Percentiles rank a stretch among this genome's conserved stretches.
Evolutionary conservation across 2,888 invertebrate species (phyloP).

Genomic region (Spodoptera littoralis): DNA sequence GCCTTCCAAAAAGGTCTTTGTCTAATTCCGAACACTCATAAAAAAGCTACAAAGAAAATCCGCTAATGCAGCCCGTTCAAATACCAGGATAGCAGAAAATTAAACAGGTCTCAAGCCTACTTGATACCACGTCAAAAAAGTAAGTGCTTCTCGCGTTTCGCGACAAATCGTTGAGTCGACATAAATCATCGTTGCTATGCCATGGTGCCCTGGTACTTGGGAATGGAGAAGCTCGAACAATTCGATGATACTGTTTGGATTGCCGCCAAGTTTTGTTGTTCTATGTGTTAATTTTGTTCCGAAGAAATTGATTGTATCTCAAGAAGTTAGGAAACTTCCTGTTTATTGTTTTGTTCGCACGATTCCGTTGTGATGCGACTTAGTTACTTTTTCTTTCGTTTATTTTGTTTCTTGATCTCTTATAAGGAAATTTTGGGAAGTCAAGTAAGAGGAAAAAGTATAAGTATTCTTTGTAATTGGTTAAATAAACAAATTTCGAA

Average conservation of each 20-base stretch:
- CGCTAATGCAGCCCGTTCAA: slow-evolving; percentile 29
- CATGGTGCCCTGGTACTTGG: slow-evolving; percentile 35
- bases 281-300: slow-evolving; percentile 49
- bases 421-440: slow-evolving; percentile 2
- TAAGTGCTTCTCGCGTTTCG: slow-evolving; percentile 40
- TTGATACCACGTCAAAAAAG: slow-evolving; percentile 45
- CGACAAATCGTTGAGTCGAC: slow-evolving; percentile 49
- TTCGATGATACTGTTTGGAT: slow-evolving; percentile 55
- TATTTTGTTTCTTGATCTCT: neutral
- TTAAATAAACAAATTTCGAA: too few species aligned
- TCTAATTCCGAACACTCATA: slow-evolving; percentile 8
- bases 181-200: slow-evolving; percentile 44
- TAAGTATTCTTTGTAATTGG: too few species aligned
- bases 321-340: slow-evolving; percentile 36
- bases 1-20: slow-evolving; percentile 6
- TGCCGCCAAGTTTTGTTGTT: slow-evolving; percentile 52
- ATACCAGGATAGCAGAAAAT: slow-evolving; percentile 48
- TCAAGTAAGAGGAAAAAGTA: neutral
- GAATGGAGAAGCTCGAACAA: slow-evolving; percentile 30
- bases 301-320: slow-evolving; percentile 50
- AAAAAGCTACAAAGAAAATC: slow-evolving; percentile 39
- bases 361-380: slow-evolving; percentile 12
- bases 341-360: slow-evolving; percentile 51
- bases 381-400: slow-evolving; percentile 25
- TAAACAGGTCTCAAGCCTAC: slow-evolving; percentile 42